A percentile compares a stretch with the other conserved stretches of the same genome.
These are phyloP conservation scores for Dendrolimus pini DNA, from an alignment of 2,888 invertebrate species.

Conservation along the genomic window DNA sequence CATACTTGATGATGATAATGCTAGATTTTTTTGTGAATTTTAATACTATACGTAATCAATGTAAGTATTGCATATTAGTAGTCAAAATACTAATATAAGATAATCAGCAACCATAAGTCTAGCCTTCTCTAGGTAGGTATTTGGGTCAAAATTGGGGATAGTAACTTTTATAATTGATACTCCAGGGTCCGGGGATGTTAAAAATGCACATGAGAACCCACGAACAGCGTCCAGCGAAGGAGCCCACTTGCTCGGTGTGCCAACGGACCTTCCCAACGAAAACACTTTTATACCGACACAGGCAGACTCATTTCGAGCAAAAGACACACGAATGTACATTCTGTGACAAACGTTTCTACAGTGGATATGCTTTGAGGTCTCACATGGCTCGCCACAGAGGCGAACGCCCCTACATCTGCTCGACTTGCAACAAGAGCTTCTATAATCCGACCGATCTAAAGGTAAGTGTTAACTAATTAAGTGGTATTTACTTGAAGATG, in stretches of 20 bases:
- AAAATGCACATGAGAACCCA: constrained; percentile 82
- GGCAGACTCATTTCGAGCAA: constrained; percentile 79
- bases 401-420: constrained; percentile 72
- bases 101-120: too few relatives aligned
- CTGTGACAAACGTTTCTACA: constrained; percentile 69
- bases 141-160: too few relatives aligned
- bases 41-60: too few relatives aligned
- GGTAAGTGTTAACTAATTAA: constrained; percentile 32
- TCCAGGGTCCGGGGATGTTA: constrained; percentile 78
- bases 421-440: constrained; percentile 75
- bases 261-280: constrained; percentile 77
- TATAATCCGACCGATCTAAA: constrained; percentile 77
- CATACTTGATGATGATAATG: too few relatives aligned
- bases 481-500: too few relatives aligned
- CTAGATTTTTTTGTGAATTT: too few relatives aligned
- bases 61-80: too few relatives aligned
- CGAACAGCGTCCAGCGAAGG: constrained; percentile 73
- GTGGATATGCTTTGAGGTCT: constrained; percentile 66
- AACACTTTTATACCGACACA: constrained; percentile 77
- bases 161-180: too few relatives aligned
- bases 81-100: too few relatives aligned
- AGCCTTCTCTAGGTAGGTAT: too few relatives aligned
- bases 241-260: constrained; percentile 79
- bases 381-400: constrained; percentile 71
- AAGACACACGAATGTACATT: constrained; percentile 67